Conservation (phyloP, 2,797 vertebrate genomes). For the Chanos chanos region DNA sequence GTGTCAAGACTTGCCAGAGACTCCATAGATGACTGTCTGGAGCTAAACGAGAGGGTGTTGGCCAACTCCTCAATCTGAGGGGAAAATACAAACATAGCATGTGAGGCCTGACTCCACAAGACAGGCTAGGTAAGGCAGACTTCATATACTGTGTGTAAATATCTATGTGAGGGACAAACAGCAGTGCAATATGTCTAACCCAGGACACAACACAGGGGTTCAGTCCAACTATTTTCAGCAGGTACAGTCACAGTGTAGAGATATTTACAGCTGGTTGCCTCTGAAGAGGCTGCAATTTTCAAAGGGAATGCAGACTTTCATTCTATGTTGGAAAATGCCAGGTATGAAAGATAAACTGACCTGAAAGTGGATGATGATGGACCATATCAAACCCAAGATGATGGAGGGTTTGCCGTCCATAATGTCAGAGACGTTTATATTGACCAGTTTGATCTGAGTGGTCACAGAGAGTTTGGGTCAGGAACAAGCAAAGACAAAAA, state of each 20-base stretch:
- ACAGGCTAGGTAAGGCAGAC: too few species aligned
- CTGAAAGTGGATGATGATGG: conserved; percentile 94
- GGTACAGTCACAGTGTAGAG: too few species aligned
- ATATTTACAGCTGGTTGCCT: too few species aligned
- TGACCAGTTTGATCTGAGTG: conserved; percentile 90
- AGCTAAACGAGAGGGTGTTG: conserved; percentile 74
- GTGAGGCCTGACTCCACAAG: too few species aligned
- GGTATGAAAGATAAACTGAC: conserved; percentile 67
- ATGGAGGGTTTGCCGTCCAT: conserved; percentile 93
- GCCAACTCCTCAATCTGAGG: conserved; percentile 88
- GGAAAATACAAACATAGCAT: neutral
- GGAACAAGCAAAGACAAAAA: neutral
- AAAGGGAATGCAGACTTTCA: too few species aligned
- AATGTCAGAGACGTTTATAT: conserved; percentile 95
- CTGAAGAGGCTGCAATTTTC: too few species aligned
- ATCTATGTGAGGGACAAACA: too few species aligned
- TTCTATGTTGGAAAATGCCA: neutral
- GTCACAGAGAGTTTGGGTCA: too few species aligned
- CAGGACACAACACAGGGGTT: too few species aligned
- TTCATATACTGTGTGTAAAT: too few species aligned
- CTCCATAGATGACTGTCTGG: conserved; percentile 76
- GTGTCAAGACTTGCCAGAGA: conserved; percentile 68
- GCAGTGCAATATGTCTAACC: too few species aligned
- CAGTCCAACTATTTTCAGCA: too few species aligned
- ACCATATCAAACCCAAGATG: conserved; percentile 95